Evolutionary conservation across 1,140 invertebrate species (phyloP).

Genomic region (Teleogryllus occipitalis): DNA sequence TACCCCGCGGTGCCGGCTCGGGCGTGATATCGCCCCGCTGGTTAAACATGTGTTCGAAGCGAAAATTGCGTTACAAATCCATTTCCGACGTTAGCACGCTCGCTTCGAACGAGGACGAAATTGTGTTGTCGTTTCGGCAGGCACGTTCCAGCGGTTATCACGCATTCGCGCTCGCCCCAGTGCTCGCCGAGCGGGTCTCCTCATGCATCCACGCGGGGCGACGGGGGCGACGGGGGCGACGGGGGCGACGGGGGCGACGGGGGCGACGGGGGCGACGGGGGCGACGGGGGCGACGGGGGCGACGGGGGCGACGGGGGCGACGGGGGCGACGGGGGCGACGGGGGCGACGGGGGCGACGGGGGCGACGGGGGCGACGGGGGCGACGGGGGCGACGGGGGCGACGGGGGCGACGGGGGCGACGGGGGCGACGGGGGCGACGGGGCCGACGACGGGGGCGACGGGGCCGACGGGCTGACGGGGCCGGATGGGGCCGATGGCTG

Average conservation of each 20-base stretch:
- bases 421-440: neutral
- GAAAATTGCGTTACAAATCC: conserved; percentile 1
- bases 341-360: too few relatives aligned
- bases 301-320: too few relatives aligned
- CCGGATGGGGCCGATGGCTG: too few relatives aligned
- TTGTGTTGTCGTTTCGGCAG: neutral
- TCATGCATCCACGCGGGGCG: too few relatives aligned
- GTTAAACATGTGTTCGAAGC: conserved; percentile 1
- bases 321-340: too few relatives aligned
- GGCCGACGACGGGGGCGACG: too few relatives aligned
- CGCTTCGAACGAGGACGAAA: neutral
- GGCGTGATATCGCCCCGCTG: neutral
- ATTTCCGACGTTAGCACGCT: neutral
- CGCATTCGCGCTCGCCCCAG: neutral
- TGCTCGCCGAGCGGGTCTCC: neutral
- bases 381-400: neutral
- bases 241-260: neutral
- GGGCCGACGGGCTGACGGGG: neutral
- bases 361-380: neutral
- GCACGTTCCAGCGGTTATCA: conserved; percentile 3
- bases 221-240: neutral
- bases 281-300: too few relatives aligned
- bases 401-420: neutral
- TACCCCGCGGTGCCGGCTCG: neutral
- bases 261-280: neutral